These are phyloP conservation scores for Coelogynopora nodosa DNA, from an alignment of 2,888 invertebrate genomes.

Conservation along the genomic window DNA sequence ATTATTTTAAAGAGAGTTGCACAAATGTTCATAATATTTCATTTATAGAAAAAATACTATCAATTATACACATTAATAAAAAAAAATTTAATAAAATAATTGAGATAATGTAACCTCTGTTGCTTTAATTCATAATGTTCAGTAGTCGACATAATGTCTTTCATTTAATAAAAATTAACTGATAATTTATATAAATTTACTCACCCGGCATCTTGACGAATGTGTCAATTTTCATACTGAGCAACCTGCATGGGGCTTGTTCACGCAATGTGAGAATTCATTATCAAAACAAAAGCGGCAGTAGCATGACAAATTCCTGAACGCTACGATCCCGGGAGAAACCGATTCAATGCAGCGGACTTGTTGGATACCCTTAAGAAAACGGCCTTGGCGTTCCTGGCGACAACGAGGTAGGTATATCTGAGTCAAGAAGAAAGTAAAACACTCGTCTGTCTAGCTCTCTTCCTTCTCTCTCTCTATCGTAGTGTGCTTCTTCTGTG, in stretches of 20 bases:
- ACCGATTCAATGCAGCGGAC: constrained; percentile 13
- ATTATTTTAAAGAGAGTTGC: background rate
- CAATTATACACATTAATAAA: background rate
- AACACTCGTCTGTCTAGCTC: constrained; percentile 18
- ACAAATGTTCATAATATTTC: background rate
- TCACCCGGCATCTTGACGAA: background rate
- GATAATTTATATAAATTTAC: background rate
- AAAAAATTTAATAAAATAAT: background rate
- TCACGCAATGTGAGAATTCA: background rate
- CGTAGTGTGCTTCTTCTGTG: constrained; percentile 1
- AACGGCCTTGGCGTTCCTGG: constrained; percentile 15
- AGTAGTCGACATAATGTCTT: background rate
- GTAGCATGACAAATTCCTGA: background rate
- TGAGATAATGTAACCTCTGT: no score
- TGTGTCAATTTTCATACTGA: background rate
- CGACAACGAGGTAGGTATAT: constrained; percentile 24
- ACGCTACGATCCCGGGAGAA: constrained; percentile 8
- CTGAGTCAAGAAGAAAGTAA: constrained; percentile 22
- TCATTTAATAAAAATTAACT: background rate
- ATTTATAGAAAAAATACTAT: background rate
- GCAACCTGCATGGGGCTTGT: no score
- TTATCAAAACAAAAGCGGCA: background rate
- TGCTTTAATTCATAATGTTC: no score
- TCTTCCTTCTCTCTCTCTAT: background rate
- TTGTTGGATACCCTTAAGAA: constrained; percentile 17